These are phyloP conservation scores for Danaus chrysippus DNA, from an alignment of 2,888 invertebrate genomes.

Conservation along the genomic window DNA sequence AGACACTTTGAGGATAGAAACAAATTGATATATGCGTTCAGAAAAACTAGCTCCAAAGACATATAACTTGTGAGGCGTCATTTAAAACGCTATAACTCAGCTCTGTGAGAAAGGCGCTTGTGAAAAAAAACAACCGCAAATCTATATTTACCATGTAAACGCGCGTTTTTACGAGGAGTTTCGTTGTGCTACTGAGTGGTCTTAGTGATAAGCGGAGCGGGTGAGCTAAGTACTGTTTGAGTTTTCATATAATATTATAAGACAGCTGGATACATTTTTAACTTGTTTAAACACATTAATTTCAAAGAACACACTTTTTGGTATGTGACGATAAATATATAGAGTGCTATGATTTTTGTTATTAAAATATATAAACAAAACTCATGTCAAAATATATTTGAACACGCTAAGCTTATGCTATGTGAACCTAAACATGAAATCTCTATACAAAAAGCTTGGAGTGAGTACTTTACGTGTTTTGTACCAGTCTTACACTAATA, in stretches of 20 bases:
- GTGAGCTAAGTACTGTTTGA: slow-evolving; percentile 11
- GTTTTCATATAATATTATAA: slow-evolving; percentile 5
- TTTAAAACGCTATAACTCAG: slow-evolving; percentile 60
- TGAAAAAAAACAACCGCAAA: slow-evolving; percentile 52
- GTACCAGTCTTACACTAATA: slow-evolving; percentile 5
- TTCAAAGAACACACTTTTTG: too few relatives aligned
- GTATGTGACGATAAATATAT: too few relatives aligned
- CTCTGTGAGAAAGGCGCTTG: slow-evolving; percentile 54
- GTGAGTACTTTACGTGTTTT: slow-evolving; percentile 1
- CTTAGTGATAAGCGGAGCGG: slow-evolving; percentile 37
- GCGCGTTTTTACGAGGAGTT: slow-evolving; percentile 63
- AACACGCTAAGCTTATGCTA: slow-evolving; percentile 4
- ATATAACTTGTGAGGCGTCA: slow-evolving; percentile 37
- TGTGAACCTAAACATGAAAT: slow-evolving; percentile 46
- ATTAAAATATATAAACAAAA: too few relatives aligned
- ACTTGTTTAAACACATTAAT: slow-evolving; percentile 9
- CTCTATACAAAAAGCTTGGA: slow-evolving; percentile 46
- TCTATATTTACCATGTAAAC: slow-evolving; percentile 74
- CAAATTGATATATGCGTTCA: slow-evolving; percentile 42
- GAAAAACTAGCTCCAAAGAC: slow-evolving; percentile 36
- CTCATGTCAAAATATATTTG: too few relatives aligned
- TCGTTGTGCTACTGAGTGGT: slow-evolving; percentile 48
- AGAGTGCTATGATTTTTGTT: too few relatives aligned
- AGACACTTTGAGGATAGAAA: slow-evolving; percentile 41
- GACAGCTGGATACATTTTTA: slow-evolving; percentile 34